Conservation (phyloP, 2,888 invertebrate genomes). For the Osedax fenrisi region DNA sequence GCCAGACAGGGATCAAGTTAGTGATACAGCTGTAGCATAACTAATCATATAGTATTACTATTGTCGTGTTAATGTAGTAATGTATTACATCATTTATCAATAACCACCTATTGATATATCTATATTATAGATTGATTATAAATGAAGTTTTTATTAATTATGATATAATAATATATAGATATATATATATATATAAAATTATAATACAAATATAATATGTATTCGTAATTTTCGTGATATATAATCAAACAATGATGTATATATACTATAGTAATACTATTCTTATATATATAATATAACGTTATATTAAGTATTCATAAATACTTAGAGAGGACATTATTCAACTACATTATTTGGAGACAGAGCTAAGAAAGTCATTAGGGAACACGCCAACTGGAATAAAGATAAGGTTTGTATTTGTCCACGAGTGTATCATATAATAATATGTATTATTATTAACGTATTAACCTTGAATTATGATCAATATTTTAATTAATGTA, state of each 20-base stretch:
- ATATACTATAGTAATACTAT: too few species aligned
- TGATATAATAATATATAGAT: neutral
- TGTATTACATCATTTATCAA: too few species aligned
- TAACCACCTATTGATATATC: neutral
- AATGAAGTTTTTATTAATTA: too few species aligned
- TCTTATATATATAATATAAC: too few species aligned
- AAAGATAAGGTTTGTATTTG: conserved; percentile 27
- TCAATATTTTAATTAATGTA: neutral
- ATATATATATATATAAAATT: neutral
- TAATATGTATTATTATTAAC: neutral
- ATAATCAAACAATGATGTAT: neutral
- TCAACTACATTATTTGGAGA: conserved; percentile 35
- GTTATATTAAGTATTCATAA: too few species aligned
- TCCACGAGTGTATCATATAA: neutral
- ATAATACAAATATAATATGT: neutral
- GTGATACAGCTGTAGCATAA: neutral
- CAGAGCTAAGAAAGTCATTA: conserved; percentile 39
- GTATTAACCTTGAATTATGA: neutral
- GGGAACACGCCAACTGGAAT: conserved; percentile 38
- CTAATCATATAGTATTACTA: neutral
- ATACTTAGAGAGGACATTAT: conserved; percentile 15
- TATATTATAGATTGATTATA: neutral
- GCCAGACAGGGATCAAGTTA: conserved; percentile 20
- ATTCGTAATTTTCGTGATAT: neutral
- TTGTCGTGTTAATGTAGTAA: too few species aligned